Conservation (phyloP, 1,140 invertebrate genomes). For the Drosophila elegans region DNA sequence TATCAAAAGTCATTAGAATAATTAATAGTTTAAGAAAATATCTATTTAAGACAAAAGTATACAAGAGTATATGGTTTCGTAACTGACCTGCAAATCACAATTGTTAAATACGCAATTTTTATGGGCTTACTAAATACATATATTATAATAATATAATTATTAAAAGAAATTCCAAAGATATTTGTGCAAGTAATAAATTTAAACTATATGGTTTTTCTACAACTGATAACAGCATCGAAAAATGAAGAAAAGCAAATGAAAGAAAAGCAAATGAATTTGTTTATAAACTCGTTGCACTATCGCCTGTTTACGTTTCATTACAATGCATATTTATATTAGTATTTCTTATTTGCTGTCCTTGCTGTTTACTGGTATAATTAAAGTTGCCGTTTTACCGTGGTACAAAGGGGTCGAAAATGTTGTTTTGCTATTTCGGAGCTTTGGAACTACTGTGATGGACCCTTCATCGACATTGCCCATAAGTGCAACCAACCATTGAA, state of each 20-base stretch:
- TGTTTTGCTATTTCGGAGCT: background rate
- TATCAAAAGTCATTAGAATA: no score
- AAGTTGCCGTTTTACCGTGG: conserved; percentile 44
- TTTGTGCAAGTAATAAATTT: background rate
- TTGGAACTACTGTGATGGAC: conserved; percentile 9
- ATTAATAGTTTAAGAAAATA: no score
- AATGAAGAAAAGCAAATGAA: background rate
- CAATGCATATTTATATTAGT: conserved; percentile 61
- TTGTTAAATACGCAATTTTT: no score
- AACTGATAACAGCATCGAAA: conserved; percentile 17
- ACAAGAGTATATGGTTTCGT: background rate
- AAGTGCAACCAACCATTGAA: conserved; percentile 29
- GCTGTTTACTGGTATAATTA: conserved; percentile 63
- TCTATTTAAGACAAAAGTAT: no score
- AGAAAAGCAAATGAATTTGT: conserved; percentile 25
- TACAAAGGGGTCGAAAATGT: background rate
- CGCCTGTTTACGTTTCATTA: conserved; percentile 73
- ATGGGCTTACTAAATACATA: no score
- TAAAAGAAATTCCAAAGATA: background rate
- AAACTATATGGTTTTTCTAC: background rate
- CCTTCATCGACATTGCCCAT: conserved; percentile 30
- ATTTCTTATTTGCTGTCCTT: conserved; percentile 49
- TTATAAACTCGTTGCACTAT: conserved; percentile 50
- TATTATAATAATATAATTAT: no score
- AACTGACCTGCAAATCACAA: background rate